Percentiles rank a stretch among this genome's conserved stretches.
Conservation (phyloP, 2,888 invertebrate species). For the Agrilus mali region DNA sequence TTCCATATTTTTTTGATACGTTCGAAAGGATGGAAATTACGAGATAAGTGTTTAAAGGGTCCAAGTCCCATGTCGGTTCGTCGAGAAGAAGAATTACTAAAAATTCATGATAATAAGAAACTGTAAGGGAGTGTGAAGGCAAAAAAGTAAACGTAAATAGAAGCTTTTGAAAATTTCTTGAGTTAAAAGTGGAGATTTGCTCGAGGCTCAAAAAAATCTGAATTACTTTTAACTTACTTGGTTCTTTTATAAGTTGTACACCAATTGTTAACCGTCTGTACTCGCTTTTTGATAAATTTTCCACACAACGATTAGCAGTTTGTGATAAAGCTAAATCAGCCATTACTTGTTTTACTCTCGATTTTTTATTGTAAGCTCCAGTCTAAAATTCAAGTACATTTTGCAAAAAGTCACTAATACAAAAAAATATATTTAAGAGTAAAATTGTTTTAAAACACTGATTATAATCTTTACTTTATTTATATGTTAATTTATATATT, state of each 20-base stretch:
- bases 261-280: slow-evolving; percentile 83
- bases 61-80: slow-evolving; percentile 89
- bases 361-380: slow-evolving; percentile 62
- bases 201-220: no score
- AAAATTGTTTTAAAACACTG: no score
- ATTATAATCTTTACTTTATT: no score
- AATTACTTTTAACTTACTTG: slow-evolving; percentile 63
- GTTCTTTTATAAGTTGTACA: slow-evolving; percentile 85
- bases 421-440: no score
- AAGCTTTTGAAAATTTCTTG: no score
- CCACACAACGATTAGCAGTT: slow-evolving; percentile 73
- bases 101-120: slow-evolving; percentile 1
- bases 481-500: no score
- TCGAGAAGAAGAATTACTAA: slow-evolving; percentile 76
- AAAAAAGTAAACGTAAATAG: no score
- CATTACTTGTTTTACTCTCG: slow-evolving; percentile 82
- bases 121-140: neutral
- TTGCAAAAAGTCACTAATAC: no score
- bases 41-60: slow-evolving; percentile 89
- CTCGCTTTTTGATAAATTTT: slow-evolving; percentile 78
- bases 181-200: no score
- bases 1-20: slow-evolving; percentile 77
- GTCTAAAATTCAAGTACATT: slow-evolving; percentile 36
- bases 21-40: slow-evolving; percentile 89
- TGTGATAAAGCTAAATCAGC: slow-evolving; percentile 88